Evolutionary conservation across 2,797 vertebrate species (phyloP).

Genomic region (Parauchenoglanis punctatus): DNA sequence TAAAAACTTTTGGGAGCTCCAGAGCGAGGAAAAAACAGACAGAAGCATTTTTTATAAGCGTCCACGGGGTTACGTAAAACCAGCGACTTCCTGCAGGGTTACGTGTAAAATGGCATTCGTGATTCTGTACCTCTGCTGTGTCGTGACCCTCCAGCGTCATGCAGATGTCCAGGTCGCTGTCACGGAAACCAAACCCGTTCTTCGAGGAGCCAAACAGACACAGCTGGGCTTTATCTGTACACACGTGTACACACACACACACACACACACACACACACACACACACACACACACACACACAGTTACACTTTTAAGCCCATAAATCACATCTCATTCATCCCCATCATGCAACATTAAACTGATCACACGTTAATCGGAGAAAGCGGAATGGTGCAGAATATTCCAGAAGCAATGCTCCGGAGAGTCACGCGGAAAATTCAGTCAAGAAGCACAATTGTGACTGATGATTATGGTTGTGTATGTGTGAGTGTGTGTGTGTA

Average conservation of each 20-base stretch:
- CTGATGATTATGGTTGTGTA: background rate
- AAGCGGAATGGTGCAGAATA: background rate
- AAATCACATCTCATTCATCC: background rate
- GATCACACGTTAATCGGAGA: background rate
- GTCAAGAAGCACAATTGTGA: background rate
- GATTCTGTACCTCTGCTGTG: slow-evolving; percentile 85
- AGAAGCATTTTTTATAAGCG: too few species aligned
- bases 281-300: background rate
- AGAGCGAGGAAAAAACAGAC: too few species aligned
- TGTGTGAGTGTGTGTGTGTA: background rate
- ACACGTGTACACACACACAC: background rate
- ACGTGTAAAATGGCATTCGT: background rate
- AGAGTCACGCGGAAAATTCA: background rate
- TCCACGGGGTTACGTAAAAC: background rate
- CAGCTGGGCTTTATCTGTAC: slow-evolving; percentile 87
- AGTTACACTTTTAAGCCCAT: background rate
- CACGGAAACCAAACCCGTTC: slow-evolving; percentile 97
- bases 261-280: background rate
- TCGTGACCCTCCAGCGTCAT: slow-evolving; percentile 98
- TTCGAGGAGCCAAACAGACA: slow-evolving; percentile 98
- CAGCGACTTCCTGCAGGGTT: too few species aligned
- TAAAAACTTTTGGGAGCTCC: too few species aligned
- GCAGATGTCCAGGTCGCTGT: slow-evolving; percentile 98
- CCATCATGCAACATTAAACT: background rate
- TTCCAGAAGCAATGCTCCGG: background rate